phyloP scores from a whole-genome alignment of 2,888 invertebrate genomes.

The Mongoloraphidia duomilia region DNA sequence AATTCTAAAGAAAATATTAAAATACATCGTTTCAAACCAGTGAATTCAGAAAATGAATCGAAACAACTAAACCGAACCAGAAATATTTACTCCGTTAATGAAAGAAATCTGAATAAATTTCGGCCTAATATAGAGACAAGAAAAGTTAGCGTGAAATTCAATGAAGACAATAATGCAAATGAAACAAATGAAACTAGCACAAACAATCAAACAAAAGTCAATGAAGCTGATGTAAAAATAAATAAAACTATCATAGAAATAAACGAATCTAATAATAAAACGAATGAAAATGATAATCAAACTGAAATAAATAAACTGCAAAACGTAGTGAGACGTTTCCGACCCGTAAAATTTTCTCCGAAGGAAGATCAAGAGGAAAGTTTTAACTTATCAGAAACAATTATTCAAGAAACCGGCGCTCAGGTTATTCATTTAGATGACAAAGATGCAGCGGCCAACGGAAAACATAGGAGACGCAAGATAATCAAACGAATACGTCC shows the following conservation, averaged over 20 bases:
- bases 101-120: background rate
- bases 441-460: no score
- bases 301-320: no score
- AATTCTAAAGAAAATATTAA: no score
- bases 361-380: no score
- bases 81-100: background rate
- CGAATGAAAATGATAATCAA: no score
- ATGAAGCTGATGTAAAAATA: background rate
- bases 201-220: background rate
- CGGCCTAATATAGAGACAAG: background rate
- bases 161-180: background rate
- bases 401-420: no score
- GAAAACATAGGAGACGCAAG: slow-evolving; percentile 5
- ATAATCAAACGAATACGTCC: slow-evolving; percentile 8
- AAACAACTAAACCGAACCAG: background rate
- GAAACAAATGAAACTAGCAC: background rate
- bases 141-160: background rate
- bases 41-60: background rate
- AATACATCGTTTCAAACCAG: no score
- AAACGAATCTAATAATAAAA: background rate
- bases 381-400: no score
- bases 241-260: background rate
- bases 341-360: no score
- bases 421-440: no score
- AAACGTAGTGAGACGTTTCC: no score